These are phyloP conservation scores for Psix sp. DNA, from an alignment of 1,140 invertebrate genomes.

Conservation along the genomic window DNA sequence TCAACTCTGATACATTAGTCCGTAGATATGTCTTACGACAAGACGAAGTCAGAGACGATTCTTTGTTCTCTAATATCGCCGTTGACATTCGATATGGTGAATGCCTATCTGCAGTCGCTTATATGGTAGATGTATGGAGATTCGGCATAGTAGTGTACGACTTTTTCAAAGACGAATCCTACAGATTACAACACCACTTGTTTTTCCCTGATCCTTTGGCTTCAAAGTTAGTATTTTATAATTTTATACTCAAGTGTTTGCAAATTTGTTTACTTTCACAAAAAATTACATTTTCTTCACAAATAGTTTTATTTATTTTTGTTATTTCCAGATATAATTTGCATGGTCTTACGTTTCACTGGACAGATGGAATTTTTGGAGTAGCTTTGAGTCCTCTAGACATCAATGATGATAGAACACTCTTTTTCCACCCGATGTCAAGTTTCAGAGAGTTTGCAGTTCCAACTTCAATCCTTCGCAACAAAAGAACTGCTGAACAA, in stretches of 20 bases:
- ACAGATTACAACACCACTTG: conserved; percentile 84
- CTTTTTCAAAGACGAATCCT: conserved; percentile 81
- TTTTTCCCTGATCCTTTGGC: conserved; percentile 87
- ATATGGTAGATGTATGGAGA: conserved; percentile 86
- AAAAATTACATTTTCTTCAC: too few relatives aligned
- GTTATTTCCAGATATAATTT: conserved; percentile 74
- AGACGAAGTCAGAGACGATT: conserved; percentile 83
- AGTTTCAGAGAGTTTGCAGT: conserved; percentile 86
- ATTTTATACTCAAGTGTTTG: too few relatives aligned
- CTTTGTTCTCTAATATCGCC: conserved; percentile 85
- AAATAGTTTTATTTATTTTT: too few relatives aligned
- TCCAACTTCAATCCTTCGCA: conserved; percentile 80
- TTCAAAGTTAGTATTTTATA: conserved; percentile 72
- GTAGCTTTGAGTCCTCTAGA: conserved; percentile 82
- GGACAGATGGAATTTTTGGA: conserved; percentile 89
- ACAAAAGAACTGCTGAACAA: conserved; percentile 77
- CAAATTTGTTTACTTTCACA: too few relatives aligned
- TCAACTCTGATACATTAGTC: conserved; percentile 81
- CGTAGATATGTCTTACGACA: conserved; percentile 81
- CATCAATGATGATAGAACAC: conserved; percentile 77
- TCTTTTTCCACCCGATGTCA: conserved; percentile 89
- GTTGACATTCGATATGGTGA: conserved; percentile 81
- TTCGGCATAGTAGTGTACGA: conserved; percentile 85
- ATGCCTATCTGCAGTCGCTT: conserved; percentile 83
- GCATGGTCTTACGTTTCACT: conserved; percentile 86